A percentile compares a stretch with the other conserved stretches of the same genome.
phyloP scores from a whole-genome alignment of 2,888 invertebrate genomes.

The Tridacna gigas region DNA sequence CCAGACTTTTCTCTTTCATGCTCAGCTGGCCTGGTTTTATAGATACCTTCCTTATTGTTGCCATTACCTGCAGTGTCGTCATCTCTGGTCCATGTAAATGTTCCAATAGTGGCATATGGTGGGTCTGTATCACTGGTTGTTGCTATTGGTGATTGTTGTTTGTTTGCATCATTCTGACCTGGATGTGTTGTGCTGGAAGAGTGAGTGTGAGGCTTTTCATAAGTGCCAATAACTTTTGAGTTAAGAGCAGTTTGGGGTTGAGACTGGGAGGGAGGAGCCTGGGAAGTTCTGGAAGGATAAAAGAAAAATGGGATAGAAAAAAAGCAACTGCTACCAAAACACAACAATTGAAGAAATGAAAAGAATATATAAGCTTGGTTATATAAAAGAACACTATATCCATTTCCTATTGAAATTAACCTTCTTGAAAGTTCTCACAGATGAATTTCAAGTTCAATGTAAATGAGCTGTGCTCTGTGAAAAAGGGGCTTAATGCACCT shows the following conservation, averaged over 20 bases:
- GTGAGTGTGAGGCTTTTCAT: background rate
- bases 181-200: background rate
- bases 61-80: conserved; percentile 16
- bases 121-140: conserved; percentile 25
- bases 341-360: too few relatives aligned
- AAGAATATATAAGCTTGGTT: too few relatives aligned
- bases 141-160: background rate
- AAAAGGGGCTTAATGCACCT: too few relatives aligned
- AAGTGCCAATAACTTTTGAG: conserved; percentile 11
- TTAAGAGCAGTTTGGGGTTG: conserved; percentile 40
- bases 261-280: conserved; percentile 39
- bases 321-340: too few relatives aligned
- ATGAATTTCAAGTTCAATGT: too few relatives aligned
- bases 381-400: too few relatives aligned
- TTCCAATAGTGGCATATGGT: conserved; percentile 35
- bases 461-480: too few relatives aligned
- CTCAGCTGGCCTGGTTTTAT: conserved; percentile 10
- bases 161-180: background rate
- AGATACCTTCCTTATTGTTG: background rate
- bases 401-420: too few relatives aligned
- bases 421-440: too few relatives aligned
- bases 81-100: conserved; percentile 17
- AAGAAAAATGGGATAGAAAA: background rate
- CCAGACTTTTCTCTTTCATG: conserved; percentile 5
- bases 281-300: conserved; percentile 19